Percentiles rank a stretch among this genome's conserved stretches.
Evolutionary conservation across 1,140 invertebrate species (phyloP).

Genomic region (Ips typographus): DNA sequence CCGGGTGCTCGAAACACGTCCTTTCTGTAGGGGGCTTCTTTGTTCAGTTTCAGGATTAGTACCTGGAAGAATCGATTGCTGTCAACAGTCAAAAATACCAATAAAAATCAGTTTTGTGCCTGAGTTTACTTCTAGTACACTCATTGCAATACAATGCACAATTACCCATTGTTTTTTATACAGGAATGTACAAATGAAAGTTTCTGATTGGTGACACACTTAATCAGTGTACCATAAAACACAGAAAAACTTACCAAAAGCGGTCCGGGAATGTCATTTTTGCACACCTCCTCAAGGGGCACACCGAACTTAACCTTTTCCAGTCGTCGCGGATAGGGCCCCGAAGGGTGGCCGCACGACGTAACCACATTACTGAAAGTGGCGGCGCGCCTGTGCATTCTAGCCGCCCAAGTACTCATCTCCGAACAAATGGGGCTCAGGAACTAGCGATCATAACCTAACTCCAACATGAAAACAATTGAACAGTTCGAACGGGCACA

Average conservation of each 20-base stretch:
- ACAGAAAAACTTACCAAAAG: conserved; percentile 67
- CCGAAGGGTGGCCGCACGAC: conserved; percentile 77
- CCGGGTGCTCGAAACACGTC: conserved; percentile 94
- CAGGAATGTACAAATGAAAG: too few relatives aligned
- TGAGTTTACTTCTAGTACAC: too few relatives aligned
- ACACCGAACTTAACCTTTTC: conserved; percentile 94
- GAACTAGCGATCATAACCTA: conserved; percentile 29
- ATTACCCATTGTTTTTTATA: too few relatives aligned
- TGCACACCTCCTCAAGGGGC: conserved; percentile 86
- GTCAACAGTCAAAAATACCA: neutral
- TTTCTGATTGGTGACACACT: neutral
- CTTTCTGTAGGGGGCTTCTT: conserved; percentile 88
- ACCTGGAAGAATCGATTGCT: conserved; percentile 59
- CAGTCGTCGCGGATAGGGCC: conserved; percentile 75
- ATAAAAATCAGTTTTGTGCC: neutral
- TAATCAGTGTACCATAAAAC: neutral
- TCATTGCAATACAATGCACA: too few relatives aligned
- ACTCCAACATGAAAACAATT: conserved; percentile 32
- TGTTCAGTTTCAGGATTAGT: conserved; percentile 90
- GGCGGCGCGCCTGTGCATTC: conserved; percentile 84
- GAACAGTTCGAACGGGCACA: conserved; percentile 20
- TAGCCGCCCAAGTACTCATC: conserved; percentile 88
- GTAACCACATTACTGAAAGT: conserved; percentile 87
- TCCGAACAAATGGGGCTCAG: conserved; percentile 20
- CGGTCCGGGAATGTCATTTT: conserved; percentile 89